These are phyloP conservation scores for Morus bassanus DNA, from an alignment of 2,797 vertebrate species.

Conservation along the genomic window DNA sequence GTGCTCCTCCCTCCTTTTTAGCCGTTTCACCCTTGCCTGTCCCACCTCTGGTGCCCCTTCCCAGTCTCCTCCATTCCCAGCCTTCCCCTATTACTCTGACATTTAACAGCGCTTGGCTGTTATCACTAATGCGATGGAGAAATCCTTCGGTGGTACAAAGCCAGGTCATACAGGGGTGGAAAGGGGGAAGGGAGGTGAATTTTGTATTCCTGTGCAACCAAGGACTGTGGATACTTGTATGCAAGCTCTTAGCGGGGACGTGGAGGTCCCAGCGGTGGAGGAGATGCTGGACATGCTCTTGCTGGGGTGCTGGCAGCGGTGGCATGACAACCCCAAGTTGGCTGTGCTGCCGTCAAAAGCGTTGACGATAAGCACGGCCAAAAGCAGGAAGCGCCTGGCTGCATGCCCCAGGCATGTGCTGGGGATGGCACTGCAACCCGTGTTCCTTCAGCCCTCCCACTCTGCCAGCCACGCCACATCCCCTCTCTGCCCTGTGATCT, in stretches of 20 bases:
- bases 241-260: accelerated
- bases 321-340: neutral
- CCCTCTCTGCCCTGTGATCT: neutral
- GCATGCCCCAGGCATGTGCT: accelerated
- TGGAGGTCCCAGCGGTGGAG: accelerated
- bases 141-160: neutral
- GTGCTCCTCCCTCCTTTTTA: neutral
- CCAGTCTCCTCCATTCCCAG: neutral
- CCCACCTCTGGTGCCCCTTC: neutral
- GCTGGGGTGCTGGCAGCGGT: neutral
- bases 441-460: neutral
- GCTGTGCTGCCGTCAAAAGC: accelerated
- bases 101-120: neutral
- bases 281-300: neutral
- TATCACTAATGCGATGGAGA: neutral
- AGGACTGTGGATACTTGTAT: neutral
- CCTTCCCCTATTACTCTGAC: neutral
- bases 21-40: neutral
- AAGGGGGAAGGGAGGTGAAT: neutral
- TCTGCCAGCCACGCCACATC: conserved; percentile 5
- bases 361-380: accelerated
- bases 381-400: neutral
- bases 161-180: neutral
- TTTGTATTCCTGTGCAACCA: accelerated
- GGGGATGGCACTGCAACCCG: neutral